Evolutionary conservation across 2,888 invertebrate genomes (phyloP), one percentile per base, ranked within the genome.

Genomic region (Temnothorax ravouxi): DNA sequence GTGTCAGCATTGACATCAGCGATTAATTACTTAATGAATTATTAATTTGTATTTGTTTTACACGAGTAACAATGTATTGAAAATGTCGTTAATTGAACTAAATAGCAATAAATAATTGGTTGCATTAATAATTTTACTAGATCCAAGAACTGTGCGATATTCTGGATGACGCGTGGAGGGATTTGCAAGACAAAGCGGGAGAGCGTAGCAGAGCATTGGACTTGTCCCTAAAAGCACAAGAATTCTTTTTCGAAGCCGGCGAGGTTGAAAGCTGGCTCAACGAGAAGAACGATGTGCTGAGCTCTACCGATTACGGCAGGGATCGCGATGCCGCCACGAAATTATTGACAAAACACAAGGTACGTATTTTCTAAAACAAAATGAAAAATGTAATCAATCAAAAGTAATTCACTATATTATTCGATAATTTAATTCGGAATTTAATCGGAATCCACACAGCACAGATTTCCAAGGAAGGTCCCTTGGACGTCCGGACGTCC

Each of bases 231-330:
- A 97, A 97, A 93, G 98, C 98, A 13, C 99, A 99, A 95, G 98
- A 99, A 95, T 98, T 98, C 95, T 96, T 98, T 95, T 98, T 98
- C 93, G 98, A 99, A 94, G 98, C 98, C 15, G 97, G 97, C 66
- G 99, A 99, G 95, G 97, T 99, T 86, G 99, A 99, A 95, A 97
- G 97, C 41, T 99, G 99, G 99, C 96, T 99, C 87, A 97, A 97
- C 54, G 99, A 99, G 95, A 98, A 98, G 94, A 97, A 97, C 67
- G 97, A 98, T 85, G 96, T 97, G 47, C 95, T 99, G 6, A 96
- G 96, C 50, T 97, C 97, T n/a, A 97, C 97, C 0, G 98, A 99
- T 94, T 97, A 97, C 87, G 99, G 99, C n/a, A 96, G 97, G 71
- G 99, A 99, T 95, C 96, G 98, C 52, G 98, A 98, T 92, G 96